A percentile compares a stretch with the other conserved stretches of the same genome.
Conservation (phyloP, 2,797 vertebrate genomes). For the Tangara arthus region DNA sequence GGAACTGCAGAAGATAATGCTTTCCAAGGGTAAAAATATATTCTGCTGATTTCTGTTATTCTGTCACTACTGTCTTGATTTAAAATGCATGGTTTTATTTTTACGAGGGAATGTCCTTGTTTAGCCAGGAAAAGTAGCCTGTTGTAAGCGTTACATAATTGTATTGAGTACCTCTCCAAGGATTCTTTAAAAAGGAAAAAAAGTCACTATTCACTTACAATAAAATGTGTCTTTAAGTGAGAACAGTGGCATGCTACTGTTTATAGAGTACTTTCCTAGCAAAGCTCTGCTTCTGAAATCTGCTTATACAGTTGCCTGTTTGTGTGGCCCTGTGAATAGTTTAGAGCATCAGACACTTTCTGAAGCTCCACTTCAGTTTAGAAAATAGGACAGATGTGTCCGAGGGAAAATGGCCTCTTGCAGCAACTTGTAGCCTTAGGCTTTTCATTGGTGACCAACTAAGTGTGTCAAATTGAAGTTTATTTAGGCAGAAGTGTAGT, state of each 20-base stretch:
- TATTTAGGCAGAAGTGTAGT: background rate
- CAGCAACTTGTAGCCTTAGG: background rate
- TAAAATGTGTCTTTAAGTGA: background rate
- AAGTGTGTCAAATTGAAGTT: background rate
- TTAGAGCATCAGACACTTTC: background rate
- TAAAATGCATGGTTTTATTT: background rate
- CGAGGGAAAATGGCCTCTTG: background rate
- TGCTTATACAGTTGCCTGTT: background rate
- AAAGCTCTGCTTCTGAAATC: background rate
- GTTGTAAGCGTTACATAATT: background rate
- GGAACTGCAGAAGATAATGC: background rate
- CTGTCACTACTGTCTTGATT: background rate
- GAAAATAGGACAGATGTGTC: background rate
- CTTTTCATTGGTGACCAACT: background rate
- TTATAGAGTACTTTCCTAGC: background rate
- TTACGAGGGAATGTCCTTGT: background rate
- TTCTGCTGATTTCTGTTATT: background rate
- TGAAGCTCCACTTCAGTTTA: background rate
- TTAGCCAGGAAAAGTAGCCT: background rate
- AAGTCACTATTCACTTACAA: background rate
- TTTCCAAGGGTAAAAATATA: background rate
- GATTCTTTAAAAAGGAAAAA: background rate
- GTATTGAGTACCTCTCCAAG: background rate
- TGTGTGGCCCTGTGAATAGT: background rate
- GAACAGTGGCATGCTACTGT: background rate